A percentile compares a stretch with the other conserved stretches of the same genome.
Evolutionary conservation across 2,797 vertebrate genomes (phyloP).

Genomic region (Myotis findleyi): DNA sequence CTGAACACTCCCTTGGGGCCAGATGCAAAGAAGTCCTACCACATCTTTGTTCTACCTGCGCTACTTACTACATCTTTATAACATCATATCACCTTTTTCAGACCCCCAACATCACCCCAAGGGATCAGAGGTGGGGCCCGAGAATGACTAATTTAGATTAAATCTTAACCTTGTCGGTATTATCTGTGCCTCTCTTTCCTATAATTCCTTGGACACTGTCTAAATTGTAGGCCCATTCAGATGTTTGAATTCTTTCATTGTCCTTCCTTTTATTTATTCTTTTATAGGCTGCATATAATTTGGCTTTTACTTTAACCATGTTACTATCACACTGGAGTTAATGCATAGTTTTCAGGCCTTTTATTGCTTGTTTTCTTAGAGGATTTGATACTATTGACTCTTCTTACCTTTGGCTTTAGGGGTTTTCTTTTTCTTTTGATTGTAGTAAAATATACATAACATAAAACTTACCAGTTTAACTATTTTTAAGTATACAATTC

Average conservation of each 20-base stretch:
- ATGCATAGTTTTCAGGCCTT: background rate
- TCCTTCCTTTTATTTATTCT: background rate
- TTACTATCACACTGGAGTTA: background rate
- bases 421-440: background rate
- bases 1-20: background rate
- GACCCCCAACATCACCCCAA: background rate
- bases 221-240: slow-evolving; percentile 15
- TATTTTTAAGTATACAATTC: background rate
- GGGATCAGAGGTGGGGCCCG: background rate
- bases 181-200: background rate
- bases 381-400: slow-evolving; percentile 5
- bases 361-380: background rate
- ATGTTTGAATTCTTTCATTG: background rate
- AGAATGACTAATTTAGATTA: slow-evolving; percentile 12
- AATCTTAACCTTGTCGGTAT: slow-evolving; percentile 13
- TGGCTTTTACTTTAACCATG: slow-evolving; percentile 4
- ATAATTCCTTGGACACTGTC: background rate
- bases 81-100: background rate
- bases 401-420: slow-evolving; percentile 3
- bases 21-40: background rate
- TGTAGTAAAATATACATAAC: slow-evolving; percentile 27
- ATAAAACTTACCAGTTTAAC: background rate
- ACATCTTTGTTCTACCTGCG: background rate
- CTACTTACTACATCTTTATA: background rate
- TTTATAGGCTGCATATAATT: background rate